Evolutionary conservation across 1,140 invertebrate species (phyloP).

Genomic region (Zaprionus tsacasi): DNA sequence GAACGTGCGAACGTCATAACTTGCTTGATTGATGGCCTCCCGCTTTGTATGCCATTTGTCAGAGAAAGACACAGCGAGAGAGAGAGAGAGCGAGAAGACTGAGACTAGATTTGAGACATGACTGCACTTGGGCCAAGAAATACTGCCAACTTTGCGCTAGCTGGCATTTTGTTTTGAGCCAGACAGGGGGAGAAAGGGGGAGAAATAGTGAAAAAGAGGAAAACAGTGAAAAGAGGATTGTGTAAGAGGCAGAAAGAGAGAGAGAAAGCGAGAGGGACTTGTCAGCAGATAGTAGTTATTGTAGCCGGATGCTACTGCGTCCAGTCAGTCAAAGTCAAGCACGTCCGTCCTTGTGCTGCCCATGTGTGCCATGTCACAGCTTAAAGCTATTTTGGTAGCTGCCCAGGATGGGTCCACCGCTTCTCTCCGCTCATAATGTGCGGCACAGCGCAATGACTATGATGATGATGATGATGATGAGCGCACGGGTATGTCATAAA

Average conservation of each 20-base stretch:
- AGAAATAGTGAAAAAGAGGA: constrained; percentile 23
- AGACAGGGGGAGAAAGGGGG: constrained; percentile 47
- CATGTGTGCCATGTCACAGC: constrained; percentile 69
- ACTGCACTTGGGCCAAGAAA: constrained; percentile 64
- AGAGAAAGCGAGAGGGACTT: constrained; percentile 22
- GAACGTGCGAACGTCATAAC: constrained; percentile 70
- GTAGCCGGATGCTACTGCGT: not conserved
- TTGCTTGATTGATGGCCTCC: constrained; percentile 71
- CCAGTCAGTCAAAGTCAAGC: constrained; percentile 74
- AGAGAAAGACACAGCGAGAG: constrained; percentile 1
- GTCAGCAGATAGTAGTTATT: constrained; percentile 41
- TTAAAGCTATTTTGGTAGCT: constrained; percentile 63
- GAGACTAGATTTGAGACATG: constrained; percentile 27
- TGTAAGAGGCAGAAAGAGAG: constrained; percentile 5
- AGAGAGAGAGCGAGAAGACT: not conserved
- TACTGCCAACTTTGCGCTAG: constrained; percentile 59
- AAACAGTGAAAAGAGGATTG: not conserved
- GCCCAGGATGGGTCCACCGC: constrained; percentile 1
- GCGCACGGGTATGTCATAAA: constrained; percentile 63
- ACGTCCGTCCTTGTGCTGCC: constrained; percentile 52
- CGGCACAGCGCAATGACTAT: constrained; percentile 19
- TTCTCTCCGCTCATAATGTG: constrained; percentile 32
- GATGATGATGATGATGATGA: constrained; percentile 40
- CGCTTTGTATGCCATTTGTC: constrained; percentile 74
- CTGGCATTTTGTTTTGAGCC: constrained; percentile 59